Conservation (phyloP, 1,140 invertebrate species). For the Drosophila kanapiae region DNA sequence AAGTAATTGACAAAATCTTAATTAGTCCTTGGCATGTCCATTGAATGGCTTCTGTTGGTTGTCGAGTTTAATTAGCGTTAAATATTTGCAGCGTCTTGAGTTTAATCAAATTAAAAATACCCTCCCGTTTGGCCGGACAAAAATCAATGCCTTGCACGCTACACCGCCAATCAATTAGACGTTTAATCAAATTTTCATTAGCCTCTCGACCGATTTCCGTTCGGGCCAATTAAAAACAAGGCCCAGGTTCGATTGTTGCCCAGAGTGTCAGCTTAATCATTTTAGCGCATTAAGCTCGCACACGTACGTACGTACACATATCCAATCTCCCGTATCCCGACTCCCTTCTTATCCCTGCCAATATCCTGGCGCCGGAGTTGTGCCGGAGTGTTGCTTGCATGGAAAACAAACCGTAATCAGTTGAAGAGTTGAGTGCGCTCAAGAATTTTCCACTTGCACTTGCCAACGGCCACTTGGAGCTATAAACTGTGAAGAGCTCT, state of each 20-base stretch:
- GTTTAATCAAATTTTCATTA: conserved; percentile 73
- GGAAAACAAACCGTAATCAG: conserved; percentile 77
- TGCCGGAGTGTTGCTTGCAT: conserved; percentile 52
- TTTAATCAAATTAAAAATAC: conserved; percentile 80
- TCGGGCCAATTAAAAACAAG: conserved; percentile 56
- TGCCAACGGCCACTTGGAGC: conserved; percentile 78
- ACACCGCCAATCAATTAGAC: conserved; percentile 46
- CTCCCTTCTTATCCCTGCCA: not conserved
- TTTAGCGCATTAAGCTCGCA: conserved; percentile 26
- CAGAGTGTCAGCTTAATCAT: conserved; percentile 66
- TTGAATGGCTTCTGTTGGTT: conserved; percentile 76
- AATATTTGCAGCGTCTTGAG: conserved; percentile 65
- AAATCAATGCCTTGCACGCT: conserved; percentile 39
- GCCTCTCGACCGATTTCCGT: conserved; percentile 31
- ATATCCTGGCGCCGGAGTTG: conserved; percentile 8
- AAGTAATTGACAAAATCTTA: conserved; percentile 84
- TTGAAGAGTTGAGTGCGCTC: conserved; percentile 62
- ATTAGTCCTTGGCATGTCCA: conserved; percentile 82
- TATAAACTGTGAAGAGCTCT: conserved; percentile 81
- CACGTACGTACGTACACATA: conserved; percentile 13
- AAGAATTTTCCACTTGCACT: conserved; percentile 82
- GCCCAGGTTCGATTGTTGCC: conserved; percentile 33
- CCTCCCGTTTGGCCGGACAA: conserved; percentile 6
- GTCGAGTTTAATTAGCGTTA: conserved; percentile 78
- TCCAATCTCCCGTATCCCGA: not conserved